A percentile compares a stretch with the other conserved stretches of the same genome.
phyloP scores from a whole-genome alignment of 2,797 vertebrate species.

The Pristis pectinata region DNA sequence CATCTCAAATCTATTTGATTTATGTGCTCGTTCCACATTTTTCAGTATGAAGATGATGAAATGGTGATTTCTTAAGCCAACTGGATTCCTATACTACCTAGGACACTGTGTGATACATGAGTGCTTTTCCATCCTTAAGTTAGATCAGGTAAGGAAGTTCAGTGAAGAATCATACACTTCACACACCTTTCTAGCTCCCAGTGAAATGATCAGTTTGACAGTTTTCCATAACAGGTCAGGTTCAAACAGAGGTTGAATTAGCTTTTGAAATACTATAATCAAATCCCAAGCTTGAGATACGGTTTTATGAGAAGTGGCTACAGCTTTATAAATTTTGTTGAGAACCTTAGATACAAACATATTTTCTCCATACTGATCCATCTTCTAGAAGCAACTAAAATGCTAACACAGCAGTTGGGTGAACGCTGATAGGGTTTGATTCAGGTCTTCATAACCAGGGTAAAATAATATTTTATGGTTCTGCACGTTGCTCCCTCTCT shows the following conservation, averaged over 20 bases:
- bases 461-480: background rate
- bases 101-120: background rate
- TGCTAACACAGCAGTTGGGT: background rate
- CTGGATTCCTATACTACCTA: background rate
- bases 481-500: background rate
- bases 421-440: background rate
- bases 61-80: background rate
- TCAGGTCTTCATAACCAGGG: background rate
- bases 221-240: background rate
- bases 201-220: conserved; percentile 6
- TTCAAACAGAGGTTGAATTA: conserved; percentile 6
- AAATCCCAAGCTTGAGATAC: background rate
- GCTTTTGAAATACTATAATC: background rate
- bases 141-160: background rate
- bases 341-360: background rate
- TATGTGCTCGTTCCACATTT: background rate
- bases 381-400: background rate
- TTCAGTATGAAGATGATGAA: background rate
- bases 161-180: background rate
- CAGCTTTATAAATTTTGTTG: background rate
- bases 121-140: background rate
- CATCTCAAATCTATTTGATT: background rate
- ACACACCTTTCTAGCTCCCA: background rate
- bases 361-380: background rate
- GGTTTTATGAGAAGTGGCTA: background rate